Evolutionary conservation across 1,140 invertebrate species (phyloP), one percentile per base, ranked within the genome.

Genomic region (Zeugodacus cucurbitae): DNA sequence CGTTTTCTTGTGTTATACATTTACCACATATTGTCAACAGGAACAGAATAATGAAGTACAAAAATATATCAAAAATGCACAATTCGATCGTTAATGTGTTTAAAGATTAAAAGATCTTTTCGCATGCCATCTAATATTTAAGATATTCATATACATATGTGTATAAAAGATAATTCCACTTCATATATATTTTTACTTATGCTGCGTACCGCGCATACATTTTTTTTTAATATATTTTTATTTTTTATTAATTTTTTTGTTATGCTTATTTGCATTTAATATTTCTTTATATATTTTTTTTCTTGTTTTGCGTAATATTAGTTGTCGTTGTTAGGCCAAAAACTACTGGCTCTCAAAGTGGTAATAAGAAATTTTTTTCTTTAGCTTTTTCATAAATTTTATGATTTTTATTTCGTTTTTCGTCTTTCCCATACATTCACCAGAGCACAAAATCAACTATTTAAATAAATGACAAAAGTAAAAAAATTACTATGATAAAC

Each of bases 11-110:
- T 10, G 54, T 87, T 74, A 70, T 78, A 34, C 54, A 57, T 57
- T 87, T 32, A 74, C 34, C 64, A 48, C 70, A 37, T 57, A 29
- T 88, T 88, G 82, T 86, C 86, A 70, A 86, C 88, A 88, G 88
- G 88, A 88, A 88, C 88, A 88, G 58, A 88, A 70, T 64, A 74
- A 88, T 78, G 26, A 64, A 64, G 62, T 82, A 82, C 74, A 82
- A 82, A 82, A 82, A 82, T 82, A 82, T 82, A 82, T 82, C 22
- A 82, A 82, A 82, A 82, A 82, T 82, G 74, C 74, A 82, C 34
- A 74, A 74, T 74, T 82, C 41, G 74, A 82, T 82, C 74, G 37
- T 48, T 78, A 82, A 82, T 82, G n/a, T 82, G 74, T 48, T 48
- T 48, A 54, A 7, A 48, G 41, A 82, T 82, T 48, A 17, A 41